Evolutionary conservation across 2,113 vertebrate genomes (phyloP).

Genomic region (Myanophis thanlyinensis): DNA sequence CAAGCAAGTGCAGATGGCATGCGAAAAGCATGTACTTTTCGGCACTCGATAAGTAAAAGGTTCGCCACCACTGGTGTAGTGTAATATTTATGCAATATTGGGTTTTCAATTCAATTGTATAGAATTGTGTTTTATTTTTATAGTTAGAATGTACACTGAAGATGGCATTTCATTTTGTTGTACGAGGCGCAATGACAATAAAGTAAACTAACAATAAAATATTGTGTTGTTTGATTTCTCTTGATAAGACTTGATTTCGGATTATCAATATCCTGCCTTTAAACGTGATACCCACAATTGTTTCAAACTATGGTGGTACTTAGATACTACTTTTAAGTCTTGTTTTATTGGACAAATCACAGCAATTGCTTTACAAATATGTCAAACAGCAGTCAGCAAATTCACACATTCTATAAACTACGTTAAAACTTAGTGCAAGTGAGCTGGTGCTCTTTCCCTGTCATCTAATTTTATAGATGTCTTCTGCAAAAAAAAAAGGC

Average conservation of each 20-base stretch:
- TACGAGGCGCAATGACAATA: no score
- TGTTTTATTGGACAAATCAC: not conserved
- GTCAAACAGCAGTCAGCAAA: not conserved
- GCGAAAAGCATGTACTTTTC: no score
- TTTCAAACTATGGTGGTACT: not conserved
- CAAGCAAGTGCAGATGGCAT: no score
- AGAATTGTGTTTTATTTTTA: no score
- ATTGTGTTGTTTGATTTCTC: not conserved
- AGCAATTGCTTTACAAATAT: not conserved
- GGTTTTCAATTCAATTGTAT: no score
- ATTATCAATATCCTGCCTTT: not conserved
- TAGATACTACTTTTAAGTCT: not conserved
- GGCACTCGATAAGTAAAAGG: no score
- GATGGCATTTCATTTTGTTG: no score
- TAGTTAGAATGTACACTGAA: no score
- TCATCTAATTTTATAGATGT: not conserved
- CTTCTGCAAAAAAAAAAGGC: not conserved
- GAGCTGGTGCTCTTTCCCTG: not conserved
- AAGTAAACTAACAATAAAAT: no score
- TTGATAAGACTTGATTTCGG: not conserved
- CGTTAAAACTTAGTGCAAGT: not conserved
- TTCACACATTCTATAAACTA: not conserved
- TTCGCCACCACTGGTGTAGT: no score
- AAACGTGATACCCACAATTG: not conserved
- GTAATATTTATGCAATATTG: no score